phyloP scores from a whole-genome alignment of 2,113 vertebrate genomes.

The Myrmecophaga tridactyla region DNA sequence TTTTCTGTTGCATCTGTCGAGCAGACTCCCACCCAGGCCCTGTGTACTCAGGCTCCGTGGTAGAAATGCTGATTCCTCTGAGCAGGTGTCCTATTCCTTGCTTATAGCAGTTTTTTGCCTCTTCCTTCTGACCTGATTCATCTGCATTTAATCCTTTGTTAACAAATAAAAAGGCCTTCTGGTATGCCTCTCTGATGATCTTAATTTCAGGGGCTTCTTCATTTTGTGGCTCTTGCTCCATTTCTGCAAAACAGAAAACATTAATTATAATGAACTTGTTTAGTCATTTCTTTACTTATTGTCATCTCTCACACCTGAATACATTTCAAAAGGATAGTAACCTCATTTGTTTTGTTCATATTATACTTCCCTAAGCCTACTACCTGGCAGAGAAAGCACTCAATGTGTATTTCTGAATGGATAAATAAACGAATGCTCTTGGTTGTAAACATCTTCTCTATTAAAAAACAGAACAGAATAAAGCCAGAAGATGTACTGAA shows the following conservation, averaged over 20 bases:
- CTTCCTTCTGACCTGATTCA: conserved; percentile 88
- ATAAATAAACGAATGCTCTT: neutral
- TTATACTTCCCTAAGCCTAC: neutral
- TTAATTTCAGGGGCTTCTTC: conserved; percentile 89
- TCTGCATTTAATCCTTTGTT: conserved; percentile 91
- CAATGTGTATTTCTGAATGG: neutral
- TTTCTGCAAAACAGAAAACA: conserved; percentile 80
- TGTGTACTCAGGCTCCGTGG: conserved; percentile 79
- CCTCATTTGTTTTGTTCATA: neutral
- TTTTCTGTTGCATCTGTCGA: conserved; percentile 95
- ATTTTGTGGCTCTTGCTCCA: conserved; percentile 87
- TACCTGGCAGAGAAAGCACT: neutral
- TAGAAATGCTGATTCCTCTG: conserved; percentile 87
- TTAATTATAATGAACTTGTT: neutral
- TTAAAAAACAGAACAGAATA: neutral
- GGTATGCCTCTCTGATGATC: conserved; percentile 93
- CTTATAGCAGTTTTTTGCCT: conserved; percentile 89
- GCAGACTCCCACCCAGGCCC: conserved; percentile 91
- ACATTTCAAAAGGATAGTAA: neutral
- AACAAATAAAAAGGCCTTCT: conserved; percentile 91
- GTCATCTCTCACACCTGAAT: neutral
- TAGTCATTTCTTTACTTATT: neutral
- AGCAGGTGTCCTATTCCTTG: conserved; percentile 91
- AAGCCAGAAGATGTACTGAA: neutral
- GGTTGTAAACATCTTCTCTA: neutral